A percentile compares a stretch with the other conserved stretches of the same genome.
Evolutionary conservation across 2,113 vertebrate species (phyloP).

Genomic region (Phaethon lepturus): DNA sequence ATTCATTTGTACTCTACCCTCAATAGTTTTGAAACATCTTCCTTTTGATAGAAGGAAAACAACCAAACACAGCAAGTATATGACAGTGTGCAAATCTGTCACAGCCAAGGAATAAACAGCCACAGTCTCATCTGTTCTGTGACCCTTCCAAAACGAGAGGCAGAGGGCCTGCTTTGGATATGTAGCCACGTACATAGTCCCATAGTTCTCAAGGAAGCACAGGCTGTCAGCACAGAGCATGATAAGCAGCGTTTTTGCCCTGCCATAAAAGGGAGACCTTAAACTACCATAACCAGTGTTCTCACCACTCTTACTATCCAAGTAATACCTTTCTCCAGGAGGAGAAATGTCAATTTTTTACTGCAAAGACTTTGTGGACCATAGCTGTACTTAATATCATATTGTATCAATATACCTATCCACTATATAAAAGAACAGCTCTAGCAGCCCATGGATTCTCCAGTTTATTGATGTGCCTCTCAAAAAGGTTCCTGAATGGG

Average conservation of each 20-base stretch:
- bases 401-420: not conserved
- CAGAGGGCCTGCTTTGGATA: not conserved
- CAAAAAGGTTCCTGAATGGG: not conserved
- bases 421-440: not conserved
- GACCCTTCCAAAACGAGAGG: not conserved
- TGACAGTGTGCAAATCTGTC: not conserved
- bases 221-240: not conserved
- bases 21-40: not conserved
- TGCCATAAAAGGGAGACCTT: not conserved
- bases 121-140: not conserved
- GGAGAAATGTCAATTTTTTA: not conserved
- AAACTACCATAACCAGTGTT: not conserved
- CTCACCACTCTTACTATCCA: not conserved
- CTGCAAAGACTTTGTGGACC: not conserved
- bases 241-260: not conserved
- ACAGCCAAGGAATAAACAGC: not conserved
- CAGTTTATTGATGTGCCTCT: not conserved
- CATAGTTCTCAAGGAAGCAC: not conserved
- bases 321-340: not conserved
- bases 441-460: not conserved
- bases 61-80: not conserved
- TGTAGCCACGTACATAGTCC: not conserved
- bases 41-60: not conserved
- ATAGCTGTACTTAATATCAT: not conserved
- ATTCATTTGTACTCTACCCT: not conserved